Evolutionary conservation across 2,113 vertebrate species (phyloP).

Genomic region (Emydocephalus ijimae): DNA sequence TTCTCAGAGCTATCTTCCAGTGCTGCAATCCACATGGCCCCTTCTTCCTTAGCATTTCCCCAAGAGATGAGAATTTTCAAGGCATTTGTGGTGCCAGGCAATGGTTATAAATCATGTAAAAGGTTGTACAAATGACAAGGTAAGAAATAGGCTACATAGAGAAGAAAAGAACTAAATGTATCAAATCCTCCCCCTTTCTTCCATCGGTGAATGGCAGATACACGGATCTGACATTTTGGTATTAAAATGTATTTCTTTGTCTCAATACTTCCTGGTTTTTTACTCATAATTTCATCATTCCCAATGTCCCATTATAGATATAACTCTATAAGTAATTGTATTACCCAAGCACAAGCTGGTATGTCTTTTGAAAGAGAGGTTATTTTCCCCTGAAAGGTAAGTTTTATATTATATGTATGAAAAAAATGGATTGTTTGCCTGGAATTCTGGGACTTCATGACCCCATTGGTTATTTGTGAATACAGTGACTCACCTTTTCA

Average conservation of each 20-base stretch:
- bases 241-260: neutral
- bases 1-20: too few species aligned
- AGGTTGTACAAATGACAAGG: too few species aligned
- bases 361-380: neutral
- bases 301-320: neutral
- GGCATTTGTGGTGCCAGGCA: too few species aligned
- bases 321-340: neutral
- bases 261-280: neutral
- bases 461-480: neutral
- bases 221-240: neutral
- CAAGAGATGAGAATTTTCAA: too few species aligned
- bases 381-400: neutral
- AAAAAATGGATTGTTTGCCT: neutral
- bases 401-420: neutral
- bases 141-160: too few species aligned
- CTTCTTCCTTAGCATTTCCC: too few species aligned
- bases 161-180: too few species aligned
- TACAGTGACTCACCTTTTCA: neutral
- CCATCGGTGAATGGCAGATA: too few species aligned
- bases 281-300: neutral
- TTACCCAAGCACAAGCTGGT: neutral
- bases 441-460: neutral
- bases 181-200: too few species aligned
- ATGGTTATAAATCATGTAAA: too few species aligned
- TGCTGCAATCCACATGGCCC: too few species aligned